Conservation (phyloP, 2,888 invertebrate species). For the Chymomyza amoena region DNA sequence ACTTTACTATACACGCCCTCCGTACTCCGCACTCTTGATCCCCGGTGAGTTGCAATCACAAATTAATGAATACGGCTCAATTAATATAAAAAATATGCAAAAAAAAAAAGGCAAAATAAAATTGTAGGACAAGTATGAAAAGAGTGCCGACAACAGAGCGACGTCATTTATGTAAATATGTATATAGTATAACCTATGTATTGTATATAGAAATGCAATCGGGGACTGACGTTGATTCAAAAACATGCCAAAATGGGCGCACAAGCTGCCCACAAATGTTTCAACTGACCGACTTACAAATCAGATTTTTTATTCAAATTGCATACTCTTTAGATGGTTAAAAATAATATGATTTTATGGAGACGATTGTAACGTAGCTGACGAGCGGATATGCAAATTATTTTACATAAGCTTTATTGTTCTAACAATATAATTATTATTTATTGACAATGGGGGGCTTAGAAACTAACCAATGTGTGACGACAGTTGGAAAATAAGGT, state of each 20-base stretch:
- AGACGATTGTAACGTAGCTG: neutral
- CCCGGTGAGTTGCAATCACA: constrained; percentile 20
- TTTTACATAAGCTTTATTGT: too few relatives aligned
- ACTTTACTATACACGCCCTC: neutral
- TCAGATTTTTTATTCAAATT: constrained; percentile 16
- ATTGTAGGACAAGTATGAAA: constrained; percentile 3
- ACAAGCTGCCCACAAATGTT: constrained; percentile 52
- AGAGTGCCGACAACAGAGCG: neutral
- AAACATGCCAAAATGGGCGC: constrained; percentile 50
- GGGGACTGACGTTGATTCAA: constrained; percentile 39
- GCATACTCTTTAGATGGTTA: constrained; percentile 33
- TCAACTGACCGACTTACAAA: constrained; percentile 62
- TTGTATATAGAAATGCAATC: constrained; percentile 21
- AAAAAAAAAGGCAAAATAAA: constrained; percentile 23
- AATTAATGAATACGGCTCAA: constrained; percentile 49
- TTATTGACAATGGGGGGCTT: neutral
- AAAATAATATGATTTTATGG: constrained; percentile 6
- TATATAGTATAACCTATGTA: constrained; percentile 15
- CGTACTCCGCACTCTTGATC: neutral
- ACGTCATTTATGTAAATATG: neutral
- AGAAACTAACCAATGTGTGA: too few relatives aligned
- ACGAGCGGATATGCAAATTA: constrained; percentile 1
- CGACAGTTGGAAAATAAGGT: too few relatives aligned
- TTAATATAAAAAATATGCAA: constrained; percentile 49
- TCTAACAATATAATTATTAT: too few relatives aligned